A percentile compares a stretch with the other conserved stretches of the same genome.
These are phyloP conservation scores for Capitella teleta DNA, from an alignment of 1,140 invertebrate species.

Conservation along the genomic window DNA sequence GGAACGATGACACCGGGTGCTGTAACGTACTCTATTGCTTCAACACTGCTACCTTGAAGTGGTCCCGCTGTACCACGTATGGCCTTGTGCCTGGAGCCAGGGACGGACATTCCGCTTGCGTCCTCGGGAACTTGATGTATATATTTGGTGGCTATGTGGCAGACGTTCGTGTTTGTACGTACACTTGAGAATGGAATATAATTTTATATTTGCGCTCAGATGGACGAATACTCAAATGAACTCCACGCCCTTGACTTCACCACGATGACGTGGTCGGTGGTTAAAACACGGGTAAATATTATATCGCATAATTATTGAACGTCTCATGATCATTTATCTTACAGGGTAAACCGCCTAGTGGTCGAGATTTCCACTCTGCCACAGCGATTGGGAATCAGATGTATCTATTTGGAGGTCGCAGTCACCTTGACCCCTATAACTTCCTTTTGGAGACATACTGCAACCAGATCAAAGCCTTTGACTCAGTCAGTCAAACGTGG, in stretches of 20 bases:
- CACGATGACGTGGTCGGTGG: slow-evolving; percentile 54
- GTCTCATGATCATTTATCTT: slow-evolving; percentile 9
- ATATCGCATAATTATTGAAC: not conserved
- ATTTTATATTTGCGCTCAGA: slow-evolving; percentile 31
- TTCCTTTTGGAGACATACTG: slow-evolving; percentile 62
- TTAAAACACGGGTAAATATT: slow-evolving; percentile 44
- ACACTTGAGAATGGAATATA: not conserved
- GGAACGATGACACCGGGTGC: slow-evolving; percentile 64
- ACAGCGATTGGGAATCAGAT: slow-evolving; percentile 60
- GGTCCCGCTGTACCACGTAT: slow-evolving; percentile 50
- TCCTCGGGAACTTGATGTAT: slow-evolving; percentile 71
- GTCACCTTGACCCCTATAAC: slow-evolving; percentile 54
- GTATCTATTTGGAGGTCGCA: slow-evolving; percentile 78
- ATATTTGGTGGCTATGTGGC: slow-evolving; percentile 71
- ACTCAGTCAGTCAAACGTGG: slow-evolving; percentile 61
- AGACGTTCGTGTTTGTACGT: slow-evolving; percentile 16
- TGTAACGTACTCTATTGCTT: slow-evolving; percentile 70
- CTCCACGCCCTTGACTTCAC: slow-evolving; percentile 63
- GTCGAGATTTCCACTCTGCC: slow-evolving; percentile 79
- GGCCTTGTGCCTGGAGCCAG: slow-evolving; percentile 63
- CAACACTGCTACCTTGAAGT: slow-evolving; percentile 58
- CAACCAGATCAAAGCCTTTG: slow-evolving; percentile 62
- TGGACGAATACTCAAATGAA: slow-evolving; percentile 67
- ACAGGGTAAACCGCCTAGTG: slow-evolving; percentile 52
- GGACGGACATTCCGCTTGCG: slow-evolving; percentile 80